Base-by-base conservation (phyloP, 2,113 vertebrate genomes). In the Odontesthes bonariensis region DNA sequence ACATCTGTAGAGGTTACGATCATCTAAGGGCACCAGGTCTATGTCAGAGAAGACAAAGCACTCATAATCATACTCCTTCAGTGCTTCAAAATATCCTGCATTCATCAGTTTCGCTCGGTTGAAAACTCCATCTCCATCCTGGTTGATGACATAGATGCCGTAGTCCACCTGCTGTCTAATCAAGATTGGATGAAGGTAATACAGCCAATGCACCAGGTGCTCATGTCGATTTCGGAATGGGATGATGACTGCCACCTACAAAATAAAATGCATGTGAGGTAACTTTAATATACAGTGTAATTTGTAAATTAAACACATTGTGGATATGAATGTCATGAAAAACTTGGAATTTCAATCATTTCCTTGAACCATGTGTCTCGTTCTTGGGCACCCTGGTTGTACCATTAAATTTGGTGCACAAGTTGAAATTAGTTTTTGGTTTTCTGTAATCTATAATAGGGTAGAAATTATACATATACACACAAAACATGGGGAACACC, bases 21-120 rank as follows among this genome's bases (percentile, higher is more conserved):
- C 98, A 38, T 98, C 92, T 92, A 97, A 94, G 1, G 96, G 96
- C 54, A 99, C 94, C 72, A 99, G 94, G 88, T 99, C 97, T 32
- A 99, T 92, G 0, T 99, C 97, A 4, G 97, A 98, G 83, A 99
- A 99, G 60, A 99, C 95, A 67, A 99, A 97, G 91, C 98, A 99
- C 8, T 95, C 90, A 56, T 97, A 99, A 67, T 96, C 93, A 67
- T 98, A 96, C 52, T 98, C 95, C 91, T 98, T 99, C 84, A 96
- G 85, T 49, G 95, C 95, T 89, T 99, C 97, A 12, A 35, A 20
- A 60, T 94, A 98, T 89, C 97, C 98, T 38, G 92, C 57, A 12
- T 98, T 99, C 90, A 99, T 92, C 83, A 99, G 95, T 73, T 99
- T 99, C 42, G 97, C 97, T 3, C 96, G 94, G 86, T 99, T 99